These are phyloP conservation scores for Aquatica leii DNA, from an alignment of 2,888 invertebrate species.

Conservation along the genomic window DNA sequence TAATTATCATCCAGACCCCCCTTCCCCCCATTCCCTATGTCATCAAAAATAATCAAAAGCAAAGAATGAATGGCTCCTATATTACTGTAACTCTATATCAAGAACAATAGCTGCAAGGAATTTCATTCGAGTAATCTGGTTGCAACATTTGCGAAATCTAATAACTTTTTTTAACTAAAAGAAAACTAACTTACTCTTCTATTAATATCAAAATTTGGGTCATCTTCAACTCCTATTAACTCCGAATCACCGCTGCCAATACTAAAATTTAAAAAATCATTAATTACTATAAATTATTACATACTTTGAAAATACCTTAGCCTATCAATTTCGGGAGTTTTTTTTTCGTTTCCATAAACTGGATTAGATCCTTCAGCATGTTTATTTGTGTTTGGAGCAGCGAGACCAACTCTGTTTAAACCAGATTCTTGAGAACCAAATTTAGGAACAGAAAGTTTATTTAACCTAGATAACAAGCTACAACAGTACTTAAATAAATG, in stretches of 20 bases:
- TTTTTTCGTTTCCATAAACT: slow-evolving; percentile 68
- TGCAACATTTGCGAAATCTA: no score
- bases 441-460: slow-evolving; percentile 69
- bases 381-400: slow-evolving; percentile 73
- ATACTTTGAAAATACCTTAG: no score
- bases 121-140: no score
- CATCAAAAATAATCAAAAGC: no score
- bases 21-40: no score
- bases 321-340: slow-evolving; percentile 64
- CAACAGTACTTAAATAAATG: neutral
- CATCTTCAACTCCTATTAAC: slow-evolving; percentile 71
- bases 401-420: slow-evolving; percentile 64
- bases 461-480: slow-evolving; percentile 68
- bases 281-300: slow-evolving; percentile 6
- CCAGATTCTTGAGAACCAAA: slow-evolving; percentile 72
- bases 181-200: neutral
- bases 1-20: no score
- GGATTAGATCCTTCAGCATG: slow-evolving; percentile 79
- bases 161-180: neutral
- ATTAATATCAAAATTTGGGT: slow-evolving; percentile 65
- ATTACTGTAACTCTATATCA: no score
- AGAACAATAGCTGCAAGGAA: no score
- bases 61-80: no score
- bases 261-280: slow-evolving; percentile 10
- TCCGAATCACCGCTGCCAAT: slow-evolving; percentile 65